Percentiles rank a stretch among this genome's conserved stretches.
These are phyloP conservation scores for Caenorhabditis angaria DNA, from an alignment of 2,888 invertebrate species.

Conservation along the genomic window DNA sequence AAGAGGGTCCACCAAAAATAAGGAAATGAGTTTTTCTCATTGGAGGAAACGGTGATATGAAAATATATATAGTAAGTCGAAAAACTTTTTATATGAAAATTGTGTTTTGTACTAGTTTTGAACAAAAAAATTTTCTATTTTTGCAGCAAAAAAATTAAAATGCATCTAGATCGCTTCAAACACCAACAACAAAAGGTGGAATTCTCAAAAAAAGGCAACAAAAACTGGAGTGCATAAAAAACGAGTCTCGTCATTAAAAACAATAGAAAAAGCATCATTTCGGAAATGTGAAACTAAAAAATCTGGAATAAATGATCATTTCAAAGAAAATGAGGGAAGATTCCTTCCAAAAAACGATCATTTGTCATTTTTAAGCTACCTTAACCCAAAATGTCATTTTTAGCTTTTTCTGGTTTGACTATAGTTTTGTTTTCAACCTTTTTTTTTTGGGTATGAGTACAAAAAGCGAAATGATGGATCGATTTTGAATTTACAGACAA, in stretches of 20 bases:
- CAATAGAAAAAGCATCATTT: conserved; percentile 1
- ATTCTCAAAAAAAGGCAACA: background rate
- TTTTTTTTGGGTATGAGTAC: background rate
- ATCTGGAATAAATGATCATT: conserved; percentile 4
- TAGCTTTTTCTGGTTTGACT: background rate
- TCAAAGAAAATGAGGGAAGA: background rate
- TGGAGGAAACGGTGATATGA: background rate
- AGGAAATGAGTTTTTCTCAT: background rate
- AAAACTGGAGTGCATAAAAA: background rate
- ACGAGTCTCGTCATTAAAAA: background rate
- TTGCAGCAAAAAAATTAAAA: too few relatives aligned
- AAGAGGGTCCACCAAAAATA: background rate
- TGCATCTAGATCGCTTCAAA: background rate
- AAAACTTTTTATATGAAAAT: too few relatives aligned
- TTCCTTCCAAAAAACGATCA: background rate
- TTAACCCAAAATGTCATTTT: background rate
- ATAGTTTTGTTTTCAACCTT: background rate
- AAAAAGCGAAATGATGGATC: too few relatives aligned
- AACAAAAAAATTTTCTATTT: too few relatives aligned
- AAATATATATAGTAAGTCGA: too few relatives aligned
- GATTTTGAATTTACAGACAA: too few relatives aligned
- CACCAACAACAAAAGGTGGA: background rate
- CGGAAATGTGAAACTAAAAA: conserved; percentile 4
- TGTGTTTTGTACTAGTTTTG: too few relatives aligned
- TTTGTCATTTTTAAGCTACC: conserved; percentile 2